Percentiles rank a stretch among this genome's conserved stretches.
phyloP scores from a whole-genome alignment of 1,140 invertebrate species.

The Ditylenchus dipsaci region DNA sequence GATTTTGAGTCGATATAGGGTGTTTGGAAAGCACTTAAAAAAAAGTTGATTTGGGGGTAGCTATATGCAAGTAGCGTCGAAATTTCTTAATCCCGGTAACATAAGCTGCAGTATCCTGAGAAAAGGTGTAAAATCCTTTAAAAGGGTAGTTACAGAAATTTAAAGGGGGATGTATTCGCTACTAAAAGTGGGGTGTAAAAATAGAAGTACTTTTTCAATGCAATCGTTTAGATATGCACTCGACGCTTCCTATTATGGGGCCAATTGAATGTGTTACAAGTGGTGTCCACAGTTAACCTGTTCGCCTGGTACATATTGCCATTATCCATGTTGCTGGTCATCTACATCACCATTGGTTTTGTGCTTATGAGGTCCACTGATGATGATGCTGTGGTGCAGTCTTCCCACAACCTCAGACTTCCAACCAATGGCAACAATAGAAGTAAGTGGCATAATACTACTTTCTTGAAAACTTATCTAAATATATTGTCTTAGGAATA shows the following conservation, averaged over 20 bases:
- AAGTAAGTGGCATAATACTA: slow-evolving; percentile 5
- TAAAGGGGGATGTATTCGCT: too few species aligned
- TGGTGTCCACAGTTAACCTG: slow-evolving; percentile 49
- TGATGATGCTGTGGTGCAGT: slow-evolving; percentile 25
- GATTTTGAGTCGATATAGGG: too few species aligned
- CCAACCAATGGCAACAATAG: slow-evolving; percentile 8
- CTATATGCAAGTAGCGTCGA: too few species aligned
- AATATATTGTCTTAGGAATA: background rate
- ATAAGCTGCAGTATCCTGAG: too few species aligned
- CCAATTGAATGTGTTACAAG: slow-evolving; percentile 45
- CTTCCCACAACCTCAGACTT: background rate
- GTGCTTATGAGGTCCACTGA: slow-evolving; percentile 40
- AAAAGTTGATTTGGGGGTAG: too few species aligned
- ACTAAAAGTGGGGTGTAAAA: background rate
- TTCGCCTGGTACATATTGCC: slow-evolving; percentile 48
- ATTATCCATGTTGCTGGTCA: slow-evolving; percentile 39
- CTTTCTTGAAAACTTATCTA: background rate
- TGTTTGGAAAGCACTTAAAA: too few species aligned
- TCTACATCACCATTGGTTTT: slow-evolving; percentile 47
- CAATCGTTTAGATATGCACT: slow-evolving; percentile 43
- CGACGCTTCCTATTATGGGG: slow-evolving; percentile 27
- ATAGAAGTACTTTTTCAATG: background rate
- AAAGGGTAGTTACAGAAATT: too few species aligned
- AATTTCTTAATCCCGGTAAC: too few species aligned
- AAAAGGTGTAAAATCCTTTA: too few species aligned